Evolutionary conservation across 2,113 vertebrate genomes (phyloP).

Genomic region (Thinocorus orbignyianus): DNA sequence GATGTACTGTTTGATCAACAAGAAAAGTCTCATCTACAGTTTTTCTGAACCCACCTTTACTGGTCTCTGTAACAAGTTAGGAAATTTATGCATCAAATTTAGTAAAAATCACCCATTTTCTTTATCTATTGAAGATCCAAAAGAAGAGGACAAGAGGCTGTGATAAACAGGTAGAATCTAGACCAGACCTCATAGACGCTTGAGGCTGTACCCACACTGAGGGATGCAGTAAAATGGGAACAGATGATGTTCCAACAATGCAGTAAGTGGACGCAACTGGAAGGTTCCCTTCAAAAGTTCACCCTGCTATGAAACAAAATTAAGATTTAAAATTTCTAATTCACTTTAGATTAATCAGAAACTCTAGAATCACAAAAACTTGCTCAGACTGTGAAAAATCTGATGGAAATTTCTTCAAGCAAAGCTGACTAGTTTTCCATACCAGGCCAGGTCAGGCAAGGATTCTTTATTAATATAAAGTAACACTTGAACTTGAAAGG

Average conservation of each 20-base stretch:
- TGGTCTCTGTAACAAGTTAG: not conserved
- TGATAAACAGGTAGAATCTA: not conserved
- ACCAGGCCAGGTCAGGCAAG: not conserved
- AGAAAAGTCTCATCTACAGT: not conserved
- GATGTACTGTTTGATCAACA: not conserved
- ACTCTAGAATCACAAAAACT: not conserved
- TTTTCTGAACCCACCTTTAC: not conserved
- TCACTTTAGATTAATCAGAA: not conserved
- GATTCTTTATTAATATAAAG: not conserved
- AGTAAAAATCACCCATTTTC: not conserved
- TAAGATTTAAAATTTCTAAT: not conserved
- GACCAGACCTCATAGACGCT: not conserved
- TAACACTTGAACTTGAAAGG: not conserved
- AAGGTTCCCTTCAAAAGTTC: not conserved
- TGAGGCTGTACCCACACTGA: not conserved
- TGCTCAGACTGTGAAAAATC: not conserved
- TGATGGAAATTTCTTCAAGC: not conserved
- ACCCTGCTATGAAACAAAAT: not conserved
- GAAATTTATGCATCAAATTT: not conserved
- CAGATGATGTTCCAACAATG: not conserved
- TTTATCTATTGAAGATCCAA: not conserved
- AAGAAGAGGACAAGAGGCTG: not conserved
- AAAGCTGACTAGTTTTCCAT: not conserved
- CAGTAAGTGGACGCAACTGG: not conserved
- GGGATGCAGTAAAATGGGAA: not conserved